Conservation (phyloP, 2,113 vertebrate genomes). For the Cavia aperea region DNA sequence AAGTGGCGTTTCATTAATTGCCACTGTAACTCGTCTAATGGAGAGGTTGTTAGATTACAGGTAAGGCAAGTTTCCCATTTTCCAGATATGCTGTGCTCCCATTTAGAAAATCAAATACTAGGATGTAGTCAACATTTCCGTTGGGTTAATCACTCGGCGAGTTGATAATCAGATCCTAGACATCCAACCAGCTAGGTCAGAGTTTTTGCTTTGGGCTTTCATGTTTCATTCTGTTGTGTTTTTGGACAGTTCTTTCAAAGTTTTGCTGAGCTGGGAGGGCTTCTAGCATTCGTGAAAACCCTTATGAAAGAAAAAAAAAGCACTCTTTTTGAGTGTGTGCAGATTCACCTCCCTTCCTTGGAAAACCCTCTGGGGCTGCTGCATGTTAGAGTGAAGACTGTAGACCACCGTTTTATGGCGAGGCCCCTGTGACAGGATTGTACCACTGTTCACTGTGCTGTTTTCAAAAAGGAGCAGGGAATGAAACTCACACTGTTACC, state of each 20-base stretch:
- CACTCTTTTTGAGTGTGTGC: neutral
- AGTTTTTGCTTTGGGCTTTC: neutral
- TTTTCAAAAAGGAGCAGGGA: neutral
- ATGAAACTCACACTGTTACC: neutral
- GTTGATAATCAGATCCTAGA: constrained; percentile 37
- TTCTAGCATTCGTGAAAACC: neutral
- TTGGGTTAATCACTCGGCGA: neutral
- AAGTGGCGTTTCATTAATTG: constrained; percentile 95
- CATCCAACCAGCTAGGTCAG: constrained; percentile 37
- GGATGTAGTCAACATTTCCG: neutral
- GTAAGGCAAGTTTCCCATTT: constrained; percentile 68
- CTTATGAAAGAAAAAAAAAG: neutral
- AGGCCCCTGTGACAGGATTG: neutral
- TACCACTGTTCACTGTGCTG: neutral
- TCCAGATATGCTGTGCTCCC: neutral
- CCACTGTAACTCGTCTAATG: constrained; percentile 97
- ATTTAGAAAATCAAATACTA: neutral
- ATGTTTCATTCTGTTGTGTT: neutral
- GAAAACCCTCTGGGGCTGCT: neutral
- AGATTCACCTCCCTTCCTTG: neutral
- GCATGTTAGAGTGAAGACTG: neutral
- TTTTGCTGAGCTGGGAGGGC: neutral
- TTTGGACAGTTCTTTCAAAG: constrained; percentile 5
- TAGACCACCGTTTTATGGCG: neutral
- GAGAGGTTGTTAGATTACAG: constrained; percentile 97